A percentile compares a stretch with the other conserved stretches of the same genome.
phyloP scores from a whole-genome alignment of 2,888 invertebrate species.

The Entomobrya multifasciata region DNA sequence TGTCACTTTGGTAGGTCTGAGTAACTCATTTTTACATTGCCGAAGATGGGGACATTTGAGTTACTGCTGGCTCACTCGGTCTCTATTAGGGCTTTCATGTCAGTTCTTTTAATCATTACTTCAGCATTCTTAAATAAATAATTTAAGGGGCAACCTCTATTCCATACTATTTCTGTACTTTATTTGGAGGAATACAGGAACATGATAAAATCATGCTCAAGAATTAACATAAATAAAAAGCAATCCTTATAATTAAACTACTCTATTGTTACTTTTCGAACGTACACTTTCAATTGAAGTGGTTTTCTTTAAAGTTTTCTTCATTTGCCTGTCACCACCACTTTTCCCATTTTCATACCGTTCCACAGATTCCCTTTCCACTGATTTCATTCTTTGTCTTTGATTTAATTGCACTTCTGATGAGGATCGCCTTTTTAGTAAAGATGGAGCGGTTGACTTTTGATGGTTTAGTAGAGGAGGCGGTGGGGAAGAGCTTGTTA shows the following conservation, averaged over 20 bases:
- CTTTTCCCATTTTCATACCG: neutral
- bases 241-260: too few species aligned
- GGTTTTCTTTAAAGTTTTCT: constrained; percentile 16
- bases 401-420: neutral
- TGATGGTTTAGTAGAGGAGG: too few species aligned
- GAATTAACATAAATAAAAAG: too few species aligned
- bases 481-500: neutral
- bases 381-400: neutral
- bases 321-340: too few species aligned
- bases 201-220: too few species aligned
- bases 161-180: too few species aligned
- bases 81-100: neutral
- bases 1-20: too few species aligned
- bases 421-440: neutral
- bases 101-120: neutral
- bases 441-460: neutral
- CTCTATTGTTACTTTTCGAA: neutral
- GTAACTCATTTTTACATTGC: too few species aligned
- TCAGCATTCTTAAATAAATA: neutral
- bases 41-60: too few species aligned
- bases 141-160: too few species aligned
- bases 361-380: neutral
- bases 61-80: too few species aligned
- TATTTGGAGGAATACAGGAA: too few species aligned
- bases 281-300: neutral